Evolutionary conservation across 2,888 invertebrate species (phyloP), one percentile per base, ranked within the genome.

Genomic region (Luffia ferchaultella): DNA sequence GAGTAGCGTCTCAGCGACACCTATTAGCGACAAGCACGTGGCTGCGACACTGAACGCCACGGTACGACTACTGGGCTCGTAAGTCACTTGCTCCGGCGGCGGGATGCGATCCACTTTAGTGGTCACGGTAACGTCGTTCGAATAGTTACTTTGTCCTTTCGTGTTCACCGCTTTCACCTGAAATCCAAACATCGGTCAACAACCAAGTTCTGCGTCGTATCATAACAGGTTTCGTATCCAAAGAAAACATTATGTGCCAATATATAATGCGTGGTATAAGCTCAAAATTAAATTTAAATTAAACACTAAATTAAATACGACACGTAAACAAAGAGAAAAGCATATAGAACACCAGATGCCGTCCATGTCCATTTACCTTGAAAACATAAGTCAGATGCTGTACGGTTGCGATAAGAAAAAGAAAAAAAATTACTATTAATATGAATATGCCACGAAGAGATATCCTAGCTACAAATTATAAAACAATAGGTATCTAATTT

Each of bases 21-120:
- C 93, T 2, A 92, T 88, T 16, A 95, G 76, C 1, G 92, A 88
- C 42, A 95, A 75, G 62, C 94, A 94, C 0, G 93, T 93, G 16
- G 92, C 87, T 0, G 89, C 91, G 9, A 94, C 90, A 60, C 90
- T 92, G 64, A 95, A 91, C n/a, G 90, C 89, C 15, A 96, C 73
- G 0, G 87, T 89, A 45, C 89, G 88, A 2, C 91, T 88, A 59
- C 89, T 88, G 2, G 93, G 93, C 66, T 96, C 94, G 65, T 90
- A 95, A 20, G 91, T 92, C 18, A 95, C 94, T 55, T 92, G 87
- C 56, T 93, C 87, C 0, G 95, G 93, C 0, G 90, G 80, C 1
- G 93, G 91, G 49, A 96, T 93, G 63, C 91, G 88, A 58, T 94
- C 93, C 16, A 96, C 94, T 60, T 92, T 90, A 0, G 96, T 96